Base-by-base conservation (phyloP, 2,113 vertebrate genomes). In the Pandion haliaetus region DNA sequence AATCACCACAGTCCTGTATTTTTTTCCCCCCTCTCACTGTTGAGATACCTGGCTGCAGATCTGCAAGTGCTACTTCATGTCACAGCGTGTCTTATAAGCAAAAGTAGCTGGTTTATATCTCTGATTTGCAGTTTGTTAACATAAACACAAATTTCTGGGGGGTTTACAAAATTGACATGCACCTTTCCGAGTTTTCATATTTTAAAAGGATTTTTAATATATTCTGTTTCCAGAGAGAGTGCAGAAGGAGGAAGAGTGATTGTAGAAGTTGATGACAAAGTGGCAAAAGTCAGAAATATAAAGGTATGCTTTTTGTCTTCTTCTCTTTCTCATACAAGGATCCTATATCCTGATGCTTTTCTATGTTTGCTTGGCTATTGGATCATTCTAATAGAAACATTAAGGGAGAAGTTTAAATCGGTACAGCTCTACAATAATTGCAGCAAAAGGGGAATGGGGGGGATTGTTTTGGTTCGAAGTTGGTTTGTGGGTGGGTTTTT, bases 201-300 rank as follows among this genome's bases (percentile, higher is more conserved):
- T 90, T 67, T 78, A 65, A 88, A 44, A 47, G 12, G 10, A 19
- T 66, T 80, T 73, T 40, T 8, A 82, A 76, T 94, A 45, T 97
- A 50, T 95, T 92, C 81, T 96, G 2, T 96, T 96, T 96, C 69
- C 97, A 99, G 99, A 97, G 99, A 99, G 97, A 98, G 67, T 72
- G 97, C 98, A 74, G 99, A 99, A 92, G 99, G 98, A 95, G 98
- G 98, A 97, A 98, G 83, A 98, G 97, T 99, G 63, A 99, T 99
- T 24, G 98, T 99, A 84, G 98, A 99, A 97, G 98, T 99, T 97
- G 99, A 99, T 90, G 98, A 98, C 90, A 99, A 99, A 96, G 98
- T 99, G 93, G 98, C 99, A 50, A 99, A 98, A 98, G 97, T 99
- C 86, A 99, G 92, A 97, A 99, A 99, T 95, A 93, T 98, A 91